A percentile compares a stretch with the other conserved stretches of the same genome.
phyloP scores from a whole-genome alignment of 1,140 invertebrate genomes.

The Bombus balteatus region DNA sequence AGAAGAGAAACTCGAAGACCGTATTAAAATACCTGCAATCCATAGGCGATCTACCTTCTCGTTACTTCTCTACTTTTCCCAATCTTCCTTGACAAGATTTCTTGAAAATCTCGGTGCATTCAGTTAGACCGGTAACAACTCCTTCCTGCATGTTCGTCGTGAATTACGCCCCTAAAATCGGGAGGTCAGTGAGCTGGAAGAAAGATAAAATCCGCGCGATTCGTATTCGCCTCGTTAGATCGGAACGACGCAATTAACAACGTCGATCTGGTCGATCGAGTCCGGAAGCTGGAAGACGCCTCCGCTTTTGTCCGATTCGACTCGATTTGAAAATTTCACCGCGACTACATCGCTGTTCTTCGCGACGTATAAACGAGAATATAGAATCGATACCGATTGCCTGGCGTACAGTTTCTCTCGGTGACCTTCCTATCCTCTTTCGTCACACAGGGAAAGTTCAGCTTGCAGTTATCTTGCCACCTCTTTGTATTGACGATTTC shows the following conservation, averaged over 20 bases:
- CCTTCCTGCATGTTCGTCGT: background rate
- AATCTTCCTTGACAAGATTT: background rate
- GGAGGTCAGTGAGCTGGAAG: constrained; percentile 14
- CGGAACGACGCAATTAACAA: constrained; percentile 41
- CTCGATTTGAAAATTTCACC: constrained; percentile 43
- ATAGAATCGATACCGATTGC: background rate
- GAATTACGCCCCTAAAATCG: constrained; percentile 7
- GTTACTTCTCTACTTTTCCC: too few species aligned
- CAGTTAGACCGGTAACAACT: background rate
- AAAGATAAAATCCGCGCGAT: constrained; percentile 27
- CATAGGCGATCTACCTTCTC: too few species aligned
- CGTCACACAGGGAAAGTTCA: background rate
- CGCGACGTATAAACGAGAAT: background rate
- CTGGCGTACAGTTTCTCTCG: background rate
- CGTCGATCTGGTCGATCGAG: constrained; percentile 33
- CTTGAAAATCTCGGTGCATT: background rate
- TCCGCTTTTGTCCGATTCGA: constrained; percentile 17
- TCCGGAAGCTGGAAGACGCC: background rate
- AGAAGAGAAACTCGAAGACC: too few species aligned
- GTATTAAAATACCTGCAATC: too few species aligned
- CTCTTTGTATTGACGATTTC: background rate
- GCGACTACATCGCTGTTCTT: background rate
- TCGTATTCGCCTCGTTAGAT: constrained; percentile 43
- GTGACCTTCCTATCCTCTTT: too few species aligned
- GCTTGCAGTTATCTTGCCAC: background rate